Conservation (phyloP, 2,113 vertebrate species). For the Bubo scandiacus region DNA sequence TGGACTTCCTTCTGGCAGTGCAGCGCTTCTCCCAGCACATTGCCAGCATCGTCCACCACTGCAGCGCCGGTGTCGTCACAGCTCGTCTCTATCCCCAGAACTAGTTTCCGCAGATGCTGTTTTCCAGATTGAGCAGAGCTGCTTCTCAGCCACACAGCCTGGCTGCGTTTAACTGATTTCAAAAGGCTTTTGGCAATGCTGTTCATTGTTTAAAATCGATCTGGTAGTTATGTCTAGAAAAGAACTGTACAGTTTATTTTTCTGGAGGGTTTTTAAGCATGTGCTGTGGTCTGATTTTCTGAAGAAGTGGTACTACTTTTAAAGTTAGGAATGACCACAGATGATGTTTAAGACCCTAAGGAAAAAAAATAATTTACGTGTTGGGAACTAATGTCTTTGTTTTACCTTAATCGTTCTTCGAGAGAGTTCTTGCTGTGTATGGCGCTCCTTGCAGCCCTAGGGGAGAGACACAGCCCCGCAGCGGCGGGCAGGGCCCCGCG, state of each 20-base stretch:
- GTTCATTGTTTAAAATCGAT: neutral
- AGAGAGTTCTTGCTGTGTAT: accelerated
- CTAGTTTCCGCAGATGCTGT: constrained; percentile 47
- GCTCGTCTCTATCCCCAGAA: constrained; percentile 94
- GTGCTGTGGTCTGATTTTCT: neutral
- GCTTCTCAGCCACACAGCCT: neutral
- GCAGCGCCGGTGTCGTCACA: constrained; percentile 97
- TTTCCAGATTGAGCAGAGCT: neutral
- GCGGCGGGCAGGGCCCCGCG: too few species aligned
- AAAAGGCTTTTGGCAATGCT: neutral
- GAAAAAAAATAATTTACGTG: accelerated
- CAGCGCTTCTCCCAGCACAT: constrained; percentile 86
- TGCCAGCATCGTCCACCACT: constrained; percentile 86
- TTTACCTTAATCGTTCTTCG: neutral
- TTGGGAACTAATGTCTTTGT: accelerated
- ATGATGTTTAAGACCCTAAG: accelerated
- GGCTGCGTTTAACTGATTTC: neutral
- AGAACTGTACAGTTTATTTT: neutral
- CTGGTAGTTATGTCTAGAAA: neutral
- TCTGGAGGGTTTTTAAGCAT: neutral
- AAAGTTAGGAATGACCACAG: accelerated
- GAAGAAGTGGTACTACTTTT: neutral
- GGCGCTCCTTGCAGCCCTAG: accelerated
- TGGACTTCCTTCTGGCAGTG: constrained; percentile 88
- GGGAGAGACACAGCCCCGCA: neutral